Percentiles rank a stretch among this genome's conserved stretches.
phyloP scores from a whole-genome alignment of 2,113 vertebrate species.

The Psilopogon haemacephalus region DNA sequence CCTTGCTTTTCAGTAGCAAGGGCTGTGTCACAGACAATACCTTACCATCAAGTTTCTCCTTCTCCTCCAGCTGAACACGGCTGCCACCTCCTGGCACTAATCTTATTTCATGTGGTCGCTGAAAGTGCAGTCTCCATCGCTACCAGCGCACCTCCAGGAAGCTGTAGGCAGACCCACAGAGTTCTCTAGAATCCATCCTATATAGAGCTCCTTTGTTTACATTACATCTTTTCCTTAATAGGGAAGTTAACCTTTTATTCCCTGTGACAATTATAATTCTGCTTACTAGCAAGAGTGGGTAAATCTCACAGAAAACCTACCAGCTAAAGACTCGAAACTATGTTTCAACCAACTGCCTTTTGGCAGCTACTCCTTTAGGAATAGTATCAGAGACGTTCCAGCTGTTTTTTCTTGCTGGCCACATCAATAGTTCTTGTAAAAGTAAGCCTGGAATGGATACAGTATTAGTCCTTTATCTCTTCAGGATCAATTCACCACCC shows the following conservation, averaged over 20 bases:
- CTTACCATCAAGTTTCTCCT: rapidly evolving
- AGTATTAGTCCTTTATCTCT: not conserved
- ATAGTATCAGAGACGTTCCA: not conserved
- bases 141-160: rapidly evolving
- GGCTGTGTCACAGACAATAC: rapidly evolving
- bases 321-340: not conserved
- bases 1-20: not conserved
- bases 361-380: not conserved
- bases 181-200: not conserved
- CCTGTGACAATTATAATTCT: not conserved
- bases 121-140: no score
- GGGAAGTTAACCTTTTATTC: not conserved
- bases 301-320: not conserved
- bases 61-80: not conserved
- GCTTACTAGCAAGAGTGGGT: not conserved
- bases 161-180: not conserved
- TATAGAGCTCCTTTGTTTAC: not conserved
- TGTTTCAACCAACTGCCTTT: not conserved
- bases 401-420: not conserved
- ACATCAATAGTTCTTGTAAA: not conserved
- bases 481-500: not conserved
- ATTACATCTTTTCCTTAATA: not conserved
- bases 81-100: conserved; percentile 54
- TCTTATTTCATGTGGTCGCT: not conserved
- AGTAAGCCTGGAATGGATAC: not conserved